Evolutionary conservation across 2,113 vertebrate genomes (phyloP).

Genomic region (Marcusenius ussheri): DNA sequence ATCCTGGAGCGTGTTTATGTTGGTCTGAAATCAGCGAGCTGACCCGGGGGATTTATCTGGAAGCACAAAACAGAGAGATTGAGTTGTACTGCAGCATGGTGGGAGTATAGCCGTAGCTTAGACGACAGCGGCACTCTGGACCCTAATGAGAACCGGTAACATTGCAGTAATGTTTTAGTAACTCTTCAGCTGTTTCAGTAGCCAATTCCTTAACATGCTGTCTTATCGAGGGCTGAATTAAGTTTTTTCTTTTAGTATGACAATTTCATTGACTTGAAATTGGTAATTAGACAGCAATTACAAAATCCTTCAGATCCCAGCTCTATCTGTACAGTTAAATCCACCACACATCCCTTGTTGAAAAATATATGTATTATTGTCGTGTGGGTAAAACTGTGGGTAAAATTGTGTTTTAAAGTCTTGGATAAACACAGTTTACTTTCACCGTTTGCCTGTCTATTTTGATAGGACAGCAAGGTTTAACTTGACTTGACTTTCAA

Average conservation of each 20-base stretch:
- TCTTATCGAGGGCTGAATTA: neutral
- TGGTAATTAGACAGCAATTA: neutral
- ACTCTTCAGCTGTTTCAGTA: neutral
- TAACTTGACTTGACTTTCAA: neutral
- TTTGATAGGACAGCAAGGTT: neutral
- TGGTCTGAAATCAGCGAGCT: neutral
- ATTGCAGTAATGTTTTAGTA: neutral
- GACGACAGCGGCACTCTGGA: neutral
- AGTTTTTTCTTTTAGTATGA: neutral
- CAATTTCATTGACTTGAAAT: neutral
- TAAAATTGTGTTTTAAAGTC: neutral
- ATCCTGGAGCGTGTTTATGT: neutral
- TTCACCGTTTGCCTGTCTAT: neutral
- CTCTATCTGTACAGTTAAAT: neutral
- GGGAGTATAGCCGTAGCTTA: neutral
- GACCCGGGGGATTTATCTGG: neutral
- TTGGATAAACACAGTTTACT: neutral
- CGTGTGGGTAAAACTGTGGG: neutral
- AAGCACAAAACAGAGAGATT: neutral
- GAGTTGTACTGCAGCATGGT: neutral
- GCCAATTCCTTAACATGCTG: neutral
- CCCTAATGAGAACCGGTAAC: neutral
- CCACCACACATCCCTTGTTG: neutral
- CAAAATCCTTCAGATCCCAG: neutral
- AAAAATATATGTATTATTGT: neutral